These are phyloP conservation scores for Peromyscus melanophrys DNA, from an alignment of 2,797 vertebrate species.

Conservation along the genomic window DNA sequence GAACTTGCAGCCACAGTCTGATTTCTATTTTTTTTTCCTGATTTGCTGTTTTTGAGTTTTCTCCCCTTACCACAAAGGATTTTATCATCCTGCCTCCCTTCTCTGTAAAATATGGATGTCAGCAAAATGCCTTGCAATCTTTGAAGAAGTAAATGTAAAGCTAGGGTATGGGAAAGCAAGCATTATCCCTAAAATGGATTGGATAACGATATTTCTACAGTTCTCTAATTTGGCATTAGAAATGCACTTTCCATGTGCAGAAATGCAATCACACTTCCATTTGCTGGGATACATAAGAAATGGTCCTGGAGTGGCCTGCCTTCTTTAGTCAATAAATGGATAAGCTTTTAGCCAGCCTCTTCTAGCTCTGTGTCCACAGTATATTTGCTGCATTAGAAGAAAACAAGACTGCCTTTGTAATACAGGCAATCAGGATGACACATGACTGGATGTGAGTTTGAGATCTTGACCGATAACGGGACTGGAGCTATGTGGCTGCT, in stretches of 20 bases:
- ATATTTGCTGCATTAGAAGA: constrained; percentile 58
- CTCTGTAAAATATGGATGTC: constrained; percentile 4
- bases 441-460: not conserved
- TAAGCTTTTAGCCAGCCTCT: constrained; percentile 32
- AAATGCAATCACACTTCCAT: constrained; percentile 55
- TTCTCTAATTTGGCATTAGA: constrained; percentile 47
- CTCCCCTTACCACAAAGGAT: not conserved
- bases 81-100: not conserved
- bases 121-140: constrained; percentile 26
- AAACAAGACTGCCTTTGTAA: constrained; percentile 28
- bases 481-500: constrained; percentile 6
- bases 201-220: constrained; percentile 61
- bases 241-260: constrained; percentile 42
- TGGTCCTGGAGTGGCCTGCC: constrained; percentile 10
- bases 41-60: constrained; percentile 48
- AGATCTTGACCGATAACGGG: constrained; percentile 56
- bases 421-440: not conserved
- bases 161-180: not conserved
- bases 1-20: not conserved
- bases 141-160: constrained; percentile 46
- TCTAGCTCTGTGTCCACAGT: constrained; percentile 23
- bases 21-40: constrained; percentile 30
- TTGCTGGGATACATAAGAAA: constrained; percentile 44
- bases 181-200: not conserved
- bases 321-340: constrained; percentile 57